Conservation (phyloP, 2,797 vertebrate genomes). For the Austrolebias charrua region DNA sequence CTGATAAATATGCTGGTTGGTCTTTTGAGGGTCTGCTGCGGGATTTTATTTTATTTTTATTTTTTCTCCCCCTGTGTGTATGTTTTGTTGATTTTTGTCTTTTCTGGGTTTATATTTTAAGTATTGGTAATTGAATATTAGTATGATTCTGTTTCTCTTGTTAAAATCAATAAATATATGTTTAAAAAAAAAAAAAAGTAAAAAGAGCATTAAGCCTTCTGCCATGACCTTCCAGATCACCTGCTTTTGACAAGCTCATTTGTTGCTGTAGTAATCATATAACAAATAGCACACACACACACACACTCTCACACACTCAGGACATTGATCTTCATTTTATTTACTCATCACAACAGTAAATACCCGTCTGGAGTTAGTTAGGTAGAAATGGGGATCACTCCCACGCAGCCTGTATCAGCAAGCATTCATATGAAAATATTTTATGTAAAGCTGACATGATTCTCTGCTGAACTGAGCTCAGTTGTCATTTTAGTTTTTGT, state of each 20-base stretch:
- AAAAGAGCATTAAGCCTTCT: conserved; percentile 41
- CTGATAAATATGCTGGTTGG: too few relatives aligned
- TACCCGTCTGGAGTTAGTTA: conserved; percentile 62
- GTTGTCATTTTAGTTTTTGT: conserved; percentile 64
- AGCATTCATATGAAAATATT: conserved; percentile 55
- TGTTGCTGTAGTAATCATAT: conserved; percentile 61
- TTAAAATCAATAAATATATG: too few relatives aligned
- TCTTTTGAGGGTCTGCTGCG: too few relatives aligned
- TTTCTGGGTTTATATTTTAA: too few relatives aligned
- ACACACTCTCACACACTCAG: too few relatives aligned
- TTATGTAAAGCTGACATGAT: conserved; percentile 65
- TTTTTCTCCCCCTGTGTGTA: too few relatives aligned
- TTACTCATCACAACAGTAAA: conserved; percentile 68
- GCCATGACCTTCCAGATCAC: conserved; percentile 34
- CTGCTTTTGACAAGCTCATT: conserved; percentile 67
- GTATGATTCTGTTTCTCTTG: too few relatives aligned
- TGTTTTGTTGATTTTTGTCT: too few relatives aligned
- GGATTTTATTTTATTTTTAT: too few relatives aligned
- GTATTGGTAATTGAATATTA: too few relatives aligned
- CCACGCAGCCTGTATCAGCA: conserved; percentile 36
- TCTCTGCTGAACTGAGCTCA: conserved; percentile 47
- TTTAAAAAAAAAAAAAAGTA: too few relatives aligned
- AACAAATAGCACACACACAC: too few relatives aligned
- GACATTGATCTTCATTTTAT: conserved; percentile 64
- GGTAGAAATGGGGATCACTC: conserved; percentile 45